Base-by-base conservation (phyloP, 1,140 invertebrate genomes). In the Pygmarrhopalites habei region DNA sequence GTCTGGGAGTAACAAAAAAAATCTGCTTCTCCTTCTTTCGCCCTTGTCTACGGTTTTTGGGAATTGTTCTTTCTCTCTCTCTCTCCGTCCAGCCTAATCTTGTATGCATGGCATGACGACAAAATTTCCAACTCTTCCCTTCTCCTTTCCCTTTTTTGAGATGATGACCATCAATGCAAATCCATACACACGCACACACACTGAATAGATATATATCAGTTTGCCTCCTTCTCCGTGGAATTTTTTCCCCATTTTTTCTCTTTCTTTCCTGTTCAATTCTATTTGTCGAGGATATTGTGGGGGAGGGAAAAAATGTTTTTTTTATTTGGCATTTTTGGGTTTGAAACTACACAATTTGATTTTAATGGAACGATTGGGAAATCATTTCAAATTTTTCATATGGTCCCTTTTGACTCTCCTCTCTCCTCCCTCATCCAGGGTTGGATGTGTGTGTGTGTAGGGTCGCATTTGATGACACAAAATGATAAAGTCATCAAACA, bases 401-500 rank as follows among this genome's bases (percentile, higher is more conserved):
- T 35, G 32, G n/a, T n/a, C n/a, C n/a, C n/a, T n/a, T n/a, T n/a
- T n/a, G n/a, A n/a, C n/a, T n/a, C n/a, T n/a, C n/a, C n/a, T n/a
- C n/a, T 7, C 17, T 7, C 35, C 7, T 7, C 7, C 35, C 17
- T 7, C 35, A 39, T 39, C 10, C 35, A 39, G n/a, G n/a, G n/a
- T n/a, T n/a, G n/a, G n/a, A n/a, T n/a, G n/a, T n/a, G n/a, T n/a
- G n/a, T n/a, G n/a, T n/a, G n/a, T n/a, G n/a, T n/a, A n/a, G n/a
- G n/a, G n/a, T n/a, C n/a, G n/a, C n/a, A n/a, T n/a, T n/a, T 46
- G 44, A 46, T 46, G 49, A 52, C 28, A 29, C 49, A n/a, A 7
- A n/a, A 29, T 52, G 49, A 52, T 52, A 52, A 10, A 52, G 49
- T 15, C 49, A 52, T 52, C 49, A 28, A 23, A 28, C 7, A n/a